Conservation (phyloP, 2,113 vertebrate species). For the Macquaria ambigua region DNA sequence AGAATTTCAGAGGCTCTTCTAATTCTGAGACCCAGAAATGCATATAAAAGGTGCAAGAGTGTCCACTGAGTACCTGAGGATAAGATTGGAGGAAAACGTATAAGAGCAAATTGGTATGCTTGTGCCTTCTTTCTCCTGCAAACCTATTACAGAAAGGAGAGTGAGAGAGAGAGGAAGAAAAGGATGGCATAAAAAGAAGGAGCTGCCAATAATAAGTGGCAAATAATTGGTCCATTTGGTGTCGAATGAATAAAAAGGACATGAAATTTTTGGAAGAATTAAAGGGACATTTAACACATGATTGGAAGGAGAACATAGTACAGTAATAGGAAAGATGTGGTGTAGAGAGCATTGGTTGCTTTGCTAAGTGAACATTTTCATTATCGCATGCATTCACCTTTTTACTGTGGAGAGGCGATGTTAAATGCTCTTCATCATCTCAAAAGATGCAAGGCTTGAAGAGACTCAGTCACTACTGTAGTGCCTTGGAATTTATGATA, state of each 20-base stretch:
- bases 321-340: neutral
- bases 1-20: conserved; percentile 48
- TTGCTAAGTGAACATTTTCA: conserved; percentile 26
- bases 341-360: neutral
- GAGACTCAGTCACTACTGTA: conserved; percentile 24
- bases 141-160: conserved; percentile 55
- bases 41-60: conserved; percentile 57
- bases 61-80: conserved; percentile 64
- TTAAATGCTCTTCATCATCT: conserved; percentile 35
- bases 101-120: conserved; percentile 59
- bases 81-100: conserved; percentile 63
- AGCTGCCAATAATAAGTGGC: conserved; percentile 6
- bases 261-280: conserved; percentile 11
- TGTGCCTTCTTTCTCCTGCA: conserved; percentile 34
- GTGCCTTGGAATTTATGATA: conserved; percentile 48
- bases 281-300: conserved; percentile 2
- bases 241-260: conserved; percentile 25
- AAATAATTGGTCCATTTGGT: conserved; percentile 32
- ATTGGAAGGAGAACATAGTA: neutral
- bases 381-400: conserved; percentile 3
- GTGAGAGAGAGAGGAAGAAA: conserved; percentile 2
- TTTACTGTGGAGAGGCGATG: conserved; percentile 6
- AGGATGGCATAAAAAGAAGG: neutral
- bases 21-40: conserved; percentile 61
- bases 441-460: conserved; percentile 37